Percentiles rank a stretch among this genome's conserved stretches.
phyloP scores from a whole-genome alignment of 2,888 invertebrate genomes.

The Saturnia japonica region DNA sequence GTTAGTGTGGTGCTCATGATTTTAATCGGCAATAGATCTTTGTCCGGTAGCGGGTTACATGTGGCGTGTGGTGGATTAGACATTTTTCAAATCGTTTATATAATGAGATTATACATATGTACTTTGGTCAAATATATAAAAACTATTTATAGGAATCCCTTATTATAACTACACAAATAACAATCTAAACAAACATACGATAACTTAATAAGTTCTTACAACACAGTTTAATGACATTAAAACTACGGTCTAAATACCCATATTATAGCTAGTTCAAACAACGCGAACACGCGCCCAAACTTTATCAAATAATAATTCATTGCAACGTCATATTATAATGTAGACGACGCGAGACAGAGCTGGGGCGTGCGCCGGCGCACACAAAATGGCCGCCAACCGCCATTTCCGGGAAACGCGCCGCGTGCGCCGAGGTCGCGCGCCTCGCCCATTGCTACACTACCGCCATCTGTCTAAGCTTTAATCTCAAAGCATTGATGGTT shows the following conservation, averaged over 20 bases:
- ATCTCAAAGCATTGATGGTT: neutral
- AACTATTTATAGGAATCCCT: neutral
- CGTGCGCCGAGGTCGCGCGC: conserved; percentile 40
- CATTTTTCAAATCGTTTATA: too few relatives aligned
- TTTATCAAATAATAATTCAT: neutral
- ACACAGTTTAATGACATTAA: neutral
- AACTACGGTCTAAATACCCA: neutral
- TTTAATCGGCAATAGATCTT: too few relatives aligned
- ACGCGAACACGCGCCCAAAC: neutral
- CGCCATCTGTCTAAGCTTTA: conserved; percentile 19
- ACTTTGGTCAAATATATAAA: neutral
- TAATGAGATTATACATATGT: too few relatives aligned
- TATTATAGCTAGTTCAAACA: neutral
- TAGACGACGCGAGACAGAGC: neutral
- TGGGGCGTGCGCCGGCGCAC: conserved; percentile 9
- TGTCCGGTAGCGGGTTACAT: too few relatives aligned
- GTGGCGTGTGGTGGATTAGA: too few relatives aligned
- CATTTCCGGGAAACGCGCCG: conserved; percentile 56
- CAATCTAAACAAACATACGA: neutral
- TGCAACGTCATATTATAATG: neutral
- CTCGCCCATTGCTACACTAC: conserved; percentile 18
- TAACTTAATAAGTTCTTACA: neutral
- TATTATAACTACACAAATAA: neutral
- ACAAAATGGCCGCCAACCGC: conserved; percentile 51
- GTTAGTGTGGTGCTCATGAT: too few relatives aligned